Conservation (phyloP, 1,140 invertebrate genomes). For the Musca vetustissima region DNA sequence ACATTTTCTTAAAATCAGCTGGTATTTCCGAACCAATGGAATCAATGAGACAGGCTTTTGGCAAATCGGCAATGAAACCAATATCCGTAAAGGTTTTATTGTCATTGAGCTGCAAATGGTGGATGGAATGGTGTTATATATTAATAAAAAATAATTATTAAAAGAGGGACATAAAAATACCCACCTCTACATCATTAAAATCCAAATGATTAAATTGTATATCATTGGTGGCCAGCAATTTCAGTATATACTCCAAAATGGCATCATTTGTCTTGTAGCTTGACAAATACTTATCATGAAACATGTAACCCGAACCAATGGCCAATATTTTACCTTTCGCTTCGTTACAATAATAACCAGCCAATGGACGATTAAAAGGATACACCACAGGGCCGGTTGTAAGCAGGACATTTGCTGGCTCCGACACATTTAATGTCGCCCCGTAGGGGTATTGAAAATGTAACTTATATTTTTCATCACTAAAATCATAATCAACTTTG, state of each 20-base stretch:
- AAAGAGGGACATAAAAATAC: constrained; percentile 27
- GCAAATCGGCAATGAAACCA: constrained; percentile 76
- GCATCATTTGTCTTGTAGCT: constrained; percentile 94
- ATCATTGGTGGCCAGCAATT: constrained; percentile 74
- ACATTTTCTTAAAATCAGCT: constrained; percentile 80
- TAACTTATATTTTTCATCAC: constrained; percentile 56
- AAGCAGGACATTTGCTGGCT: constrained; percentile 83
- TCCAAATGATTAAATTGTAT: constrained; percentile 77
- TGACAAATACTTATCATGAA: constrained; percentile 79
- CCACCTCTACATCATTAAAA: constrained; percentile 91
- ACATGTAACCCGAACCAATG: constrained; percentile 76
- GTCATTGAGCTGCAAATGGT: constrained; percentile 75
- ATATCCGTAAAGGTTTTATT: constrained; percentile 91
- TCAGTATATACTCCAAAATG: constrained; percentile 86
- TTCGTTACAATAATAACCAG: constrained; percentile 76
- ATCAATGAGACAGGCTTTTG: constrained; percentile 85
- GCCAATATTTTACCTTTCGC: constrained; percentile 73
- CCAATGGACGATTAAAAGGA: constrained; percentile 91
- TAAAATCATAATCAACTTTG: constrained; percentile 52
- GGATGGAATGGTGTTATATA: no score
- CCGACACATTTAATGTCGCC: constrained; percentile 90
- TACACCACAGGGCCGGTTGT: constrained; percentile 92
- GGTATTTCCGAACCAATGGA: constrained; percentile 65
- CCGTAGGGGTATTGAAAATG: constrained; percentile 93
- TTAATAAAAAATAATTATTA: constrained; percentile 5